Evolutionary conservation across 2,888 invertebrate genomes (phyloP).

Genomic region (Drosophila dives): DNA sequence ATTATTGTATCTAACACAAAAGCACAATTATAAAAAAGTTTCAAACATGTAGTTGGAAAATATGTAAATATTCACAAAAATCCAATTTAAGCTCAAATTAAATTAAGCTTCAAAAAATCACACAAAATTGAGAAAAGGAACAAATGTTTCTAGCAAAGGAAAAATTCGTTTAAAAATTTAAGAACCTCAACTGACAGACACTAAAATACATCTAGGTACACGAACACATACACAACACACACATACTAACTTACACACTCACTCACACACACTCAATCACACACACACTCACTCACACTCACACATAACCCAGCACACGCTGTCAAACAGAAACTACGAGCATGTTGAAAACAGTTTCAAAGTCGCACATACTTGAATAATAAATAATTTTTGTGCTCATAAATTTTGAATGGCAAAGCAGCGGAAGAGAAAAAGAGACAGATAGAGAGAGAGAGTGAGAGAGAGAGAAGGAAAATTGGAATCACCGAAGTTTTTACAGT

Average conservation of each 20-base stretch:
- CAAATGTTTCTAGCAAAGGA: conserved; percentile 10
- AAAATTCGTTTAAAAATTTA: conserved; percentile 26
- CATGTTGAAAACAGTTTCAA: conserved; percentile 42
- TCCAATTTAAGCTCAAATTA: not conserved
- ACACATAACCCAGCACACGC: conserved; percentile 2
- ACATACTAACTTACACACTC: conserved; percentile 18
- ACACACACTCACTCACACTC: conserved; percentile 7
- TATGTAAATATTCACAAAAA: not conserved
- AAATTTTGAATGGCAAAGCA: conserved; percentile 65
- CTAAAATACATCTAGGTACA: not conserved
- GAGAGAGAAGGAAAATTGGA: conserved; percentile 1
- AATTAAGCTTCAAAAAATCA: not conserved
- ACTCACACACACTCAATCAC: not conserved
- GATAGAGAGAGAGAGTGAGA: not conserved
- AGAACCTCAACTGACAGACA: conserved; percentile 8
- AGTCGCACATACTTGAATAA: conserved; percentile 56
- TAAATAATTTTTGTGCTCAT: conserved; percentile 79
- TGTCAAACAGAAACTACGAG: conserved; percentile 28
- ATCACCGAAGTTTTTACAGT: conserved; percentile 62
- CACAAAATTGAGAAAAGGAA: not conserved
- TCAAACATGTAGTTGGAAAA: not conserved
- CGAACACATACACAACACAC: not conserved
- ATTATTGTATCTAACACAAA: not conserved
- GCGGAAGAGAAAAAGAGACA: not conserved
- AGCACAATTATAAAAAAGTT: not conserved